These are phyloP conservation scores for Ptilonorhynchus violaceus DNA, from an alignment of 2,113 vertebrate genomes.

Conservation along the genomic window DNA sequence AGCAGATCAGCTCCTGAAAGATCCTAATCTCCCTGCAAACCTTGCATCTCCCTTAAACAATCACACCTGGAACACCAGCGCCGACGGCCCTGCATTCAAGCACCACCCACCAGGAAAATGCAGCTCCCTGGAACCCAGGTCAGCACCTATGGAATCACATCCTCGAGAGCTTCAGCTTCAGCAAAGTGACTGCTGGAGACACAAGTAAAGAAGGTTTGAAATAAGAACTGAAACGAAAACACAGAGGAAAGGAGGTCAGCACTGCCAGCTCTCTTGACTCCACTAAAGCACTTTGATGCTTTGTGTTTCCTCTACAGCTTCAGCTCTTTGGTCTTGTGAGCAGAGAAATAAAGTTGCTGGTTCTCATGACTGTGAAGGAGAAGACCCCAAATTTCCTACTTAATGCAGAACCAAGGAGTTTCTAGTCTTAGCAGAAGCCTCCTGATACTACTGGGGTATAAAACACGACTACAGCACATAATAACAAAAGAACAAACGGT, in stretches of 20 bases:
- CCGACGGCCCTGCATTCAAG: neutral
- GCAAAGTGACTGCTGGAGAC: neutral
- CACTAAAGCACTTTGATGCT: neutral
- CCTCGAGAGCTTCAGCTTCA: neutral
- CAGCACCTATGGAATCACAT: neutral
- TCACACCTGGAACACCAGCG: fast-evolving
- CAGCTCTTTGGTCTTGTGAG: neutral
- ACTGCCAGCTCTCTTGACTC: neutral
- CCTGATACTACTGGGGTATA: neutral
- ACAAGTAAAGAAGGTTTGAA: neutral
- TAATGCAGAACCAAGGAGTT: neutral
- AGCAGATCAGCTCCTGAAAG: neutral
- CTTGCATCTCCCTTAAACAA: neutral
- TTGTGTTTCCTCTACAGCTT: neutral
- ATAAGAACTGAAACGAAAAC: neutral
- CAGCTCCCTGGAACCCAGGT: neutral
- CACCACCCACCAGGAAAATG: neutral
- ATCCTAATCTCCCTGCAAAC: neutral
- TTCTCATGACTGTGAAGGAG: neutral
- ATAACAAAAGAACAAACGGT: neutral
- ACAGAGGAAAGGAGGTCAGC: neutral
- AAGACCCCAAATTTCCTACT: neutral
- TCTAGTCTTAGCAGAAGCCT: neutral
- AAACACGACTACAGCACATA: neutral
- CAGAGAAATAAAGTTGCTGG: neutral